A percentile compares a stretch with the other conserved stretches of the same genome.
phyloP scores from a whole-genome alignment of 92 coral and sea anemone genomes.

The Siderastrea siderea region DNA sequence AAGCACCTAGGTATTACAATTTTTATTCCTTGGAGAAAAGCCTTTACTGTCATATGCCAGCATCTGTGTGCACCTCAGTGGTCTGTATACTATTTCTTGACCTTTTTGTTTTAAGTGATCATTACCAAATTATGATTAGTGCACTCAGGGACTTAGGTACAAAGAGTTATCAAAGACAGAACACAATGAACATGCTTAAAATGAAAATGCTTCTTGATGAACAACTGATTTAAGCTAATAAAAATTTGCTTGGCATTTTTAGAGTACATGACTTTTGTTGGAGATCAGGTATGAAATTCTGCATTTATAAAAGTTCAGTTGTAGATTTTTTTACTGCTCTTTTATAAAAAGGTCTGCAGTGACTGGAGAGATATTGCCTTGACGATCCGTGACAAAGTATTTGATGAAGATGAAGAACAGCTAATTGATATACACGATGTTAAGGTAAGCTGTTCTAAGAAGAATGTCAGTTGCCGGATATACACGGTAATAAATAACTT shows the following conservation, averaged over 20 bases:
- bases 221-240: too few relatives aligned
- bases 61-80: too few relatives aligned
- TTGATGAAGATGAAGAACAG: slow-evolving; percentile 1
- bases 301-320: background rate
- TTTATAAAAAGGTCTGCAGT: slow-evolving; percentile 6
- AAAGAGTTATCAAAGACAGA: too few relatives aligned
- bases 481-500: background rate
- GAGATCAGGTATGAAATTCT: background rate
- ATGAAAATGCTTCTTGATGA: too few relatives aligned
- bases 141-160: too few relatives aligned
- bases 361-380: slow-evolving; percentile 38
- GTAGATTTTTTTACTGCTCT: background rate
- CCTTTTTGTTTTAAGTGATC: background rate
- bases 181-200: too few relatives aligned
- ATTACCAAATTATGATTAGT: background rate
- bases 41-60: too few relatives aligned
- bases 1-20: too few relatives aligned
- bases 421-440: slow-evolving; percentile 12
- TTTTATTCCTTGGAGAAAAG: too few relatives aligned
- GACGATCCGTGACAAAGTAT: slow-evolving; percentile 11
- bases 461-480: background rate
- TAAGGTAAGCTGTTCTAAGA: background rate
- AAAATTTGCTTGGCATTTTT: too few relatives aligned
- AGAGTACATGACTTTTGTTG: too few relatives aligned
- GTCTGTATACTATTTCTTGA: too few relatives aligned